Conservation (phyloP, 2,888 invertebrate species). For the Danaus chrysippus region DNA sequence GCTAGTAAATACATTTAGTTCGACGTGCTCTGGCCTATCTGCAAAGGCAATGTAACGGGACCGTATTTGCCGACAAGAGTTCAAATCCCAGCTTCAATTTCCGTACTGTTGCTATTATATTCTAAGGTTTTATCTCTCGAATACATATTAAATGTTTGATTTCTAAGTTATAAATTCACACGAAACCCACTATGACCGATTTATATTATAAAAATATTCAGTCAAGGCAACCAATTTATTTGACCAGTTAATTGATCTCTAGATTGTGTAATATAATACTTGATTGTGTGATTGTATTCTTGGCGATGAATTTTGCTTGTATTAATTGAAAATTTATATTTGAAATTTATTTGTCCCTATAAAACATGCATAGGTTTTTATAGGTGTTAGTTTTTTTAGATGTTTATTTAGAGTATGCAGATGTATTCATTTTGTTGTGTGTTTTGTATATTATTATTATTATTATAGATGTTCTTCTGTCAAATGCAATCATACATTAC, state of each 20-base stretch:
- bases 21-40: slow-evolving; percentile 34
- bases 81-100: slow-evolving; percentile 34
- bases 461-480: slow-evolving; percentile 6
- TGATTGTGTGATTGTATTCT: not conserved
- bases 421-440: no score
- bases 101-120: slow-evolving; percentile 25
- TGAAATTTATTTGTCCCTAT: no score
- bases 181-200: slow-evolving; percentile 11
- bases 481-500: slow-evolving; percentile 19
- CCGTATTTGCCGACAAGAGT: slow-evolving; percentile 40
- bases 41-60: slow-evolving; percentile 48
- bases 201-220: slow-evolving; percentile 9
- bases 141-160: slow-evolving; percentile 2
- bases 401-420: no score
- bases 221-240: slow-evolving; percentile 13
- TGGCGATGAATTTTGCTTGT: no score
- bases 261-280: slow-evolving; percentile 13
- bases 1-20: slow-evolving; percentile 22
- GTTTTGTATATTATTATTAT: no score
- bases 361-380: no score
- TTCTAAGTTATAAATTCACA: slow-evolving; percentile 11
- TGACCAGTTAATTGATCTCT: slow-evolving; percentile 6
- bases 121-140: slow-evolving; percentile 11
- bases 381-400: no score
- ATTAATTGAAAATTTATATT: no score